Conservation (phyloP, 2,113 vertebrate species). For the Aplodontia rufa region DNA sequence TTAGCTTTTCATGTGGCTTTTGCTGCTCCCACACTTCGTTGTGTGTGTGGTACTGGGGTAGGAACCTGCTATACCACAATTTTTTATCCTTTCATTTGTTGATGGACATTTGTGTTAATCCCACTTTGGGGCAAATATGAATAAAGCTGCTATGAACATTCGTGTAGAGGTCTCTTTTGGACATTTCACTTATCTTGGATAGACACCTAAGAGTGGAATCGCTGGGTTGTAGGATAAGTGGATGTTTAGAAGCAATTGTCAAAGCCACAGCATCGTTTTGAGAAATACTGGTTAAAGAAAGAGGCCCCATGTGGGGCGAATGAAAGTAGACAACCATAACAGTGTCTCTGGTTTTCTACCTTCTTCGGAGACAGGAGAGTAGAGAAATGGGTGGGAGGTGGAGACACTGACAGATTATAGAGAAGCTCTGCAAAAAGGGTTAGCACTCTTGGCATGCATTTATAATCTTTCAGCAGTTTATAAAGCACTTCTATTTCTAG, state of each 20-base stretch:
- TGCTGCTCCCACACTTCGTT: too few relatives aligned
- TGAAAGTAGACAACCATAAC: neutral
- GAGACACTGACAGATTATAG: neutral
- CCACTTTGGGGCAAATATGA: neutral
- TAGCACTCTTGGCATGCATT: neutral
- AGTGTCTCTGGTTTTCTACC: neutral
- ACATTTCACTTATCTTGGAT: neutral
- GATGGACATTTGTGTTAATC: neutral
- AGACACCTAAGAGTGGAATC: conserved; percentile 25
- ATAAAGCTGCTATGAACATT: neutral
- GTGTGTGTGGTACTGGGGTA: too few relatives aligned
- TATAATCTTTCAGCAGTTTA: neutral
- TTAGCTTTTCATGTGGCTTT: too few relatives aligned
- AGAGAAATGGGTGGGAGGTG: neutral
- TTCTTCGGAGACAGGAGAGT: neutral
- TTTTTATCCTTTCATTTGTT: conserved; percentile 3
- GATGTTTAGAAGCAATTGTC: neutral
- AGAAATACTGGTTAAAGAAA: neutral
- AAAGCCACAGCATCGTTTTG: neutral
- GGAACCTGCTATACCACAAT: neutral
- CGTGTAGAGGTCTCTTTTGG: neutral
- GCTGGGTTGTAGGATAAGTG: neutral
- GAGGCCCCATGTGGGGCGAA: neutral
- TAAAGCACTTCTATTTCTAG: neutral
- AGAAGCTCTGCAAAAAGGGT: neutral